A percentile compares a stretch with the other conserved stretches of the same genome.
Conservation (phyloP, 2,888 invertebrate species). For the Melolontha melolontha region DNA sequence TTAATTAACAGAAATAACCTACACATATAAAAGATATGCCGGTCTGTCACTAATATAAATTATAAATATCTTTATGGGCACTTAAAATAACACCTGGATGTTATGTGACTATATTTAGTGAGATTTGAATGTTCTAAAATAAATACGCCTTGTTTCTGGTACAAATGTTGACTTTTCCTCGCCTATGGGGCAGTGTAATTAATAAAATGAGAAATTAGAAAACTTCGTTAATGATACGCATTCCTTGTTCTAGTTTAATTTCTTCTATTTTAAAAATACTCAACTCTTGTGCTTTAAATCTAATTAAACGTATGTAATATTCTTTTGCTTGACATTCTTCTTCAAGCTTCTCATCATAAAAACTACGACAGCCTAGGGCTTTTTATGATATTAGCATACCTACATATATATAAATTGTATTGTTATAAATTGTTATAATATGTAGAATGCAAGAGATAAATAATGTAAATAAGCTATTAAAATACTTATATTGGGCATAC, state of each 20-base stretch:
- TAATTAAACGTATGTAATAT: too few relatives aligned
- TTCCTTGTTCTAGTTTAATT: constrained; percentile 12
- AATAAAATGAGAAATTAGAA: constrained; percentile 24
- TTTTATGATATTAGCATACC: too few relatives aligned
- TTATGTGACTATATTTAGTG: constrained; percentile 33
- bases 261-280: constrained; percentile 7
- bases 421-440: too few relatives aligned
- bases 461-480: too few relatives aligned
- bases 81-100: constrained; percentile 33
- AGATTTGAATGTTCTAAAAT: constrained; percentile 17
- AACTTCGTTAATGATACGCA: neutral
- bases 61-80: constrained; percentile 34
- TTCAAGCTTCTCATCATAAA: too few relatives aligned
- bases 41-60: constrained; percentile 25
- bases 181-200: constrained; percentile 13
- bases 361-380: too few relatives aligned
- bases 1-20: constrained; percentile 1
- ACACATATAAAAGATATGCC: neutral
- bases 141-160: neutral
- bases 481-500: too few relatives aligned
- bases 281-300: too few relatives aligned
- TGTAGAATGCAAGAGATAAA: too few relatives aligned
- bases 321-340: too few relatives aligned
- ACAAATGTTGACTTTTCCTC: constrained; percentile 18
- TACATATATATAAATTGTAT: too few relatives aligned